Evolutionary conservation across 2,113 vertebrate genomes (phyloP).

Genomic region (Semicossyphus pulcher): DNA sequence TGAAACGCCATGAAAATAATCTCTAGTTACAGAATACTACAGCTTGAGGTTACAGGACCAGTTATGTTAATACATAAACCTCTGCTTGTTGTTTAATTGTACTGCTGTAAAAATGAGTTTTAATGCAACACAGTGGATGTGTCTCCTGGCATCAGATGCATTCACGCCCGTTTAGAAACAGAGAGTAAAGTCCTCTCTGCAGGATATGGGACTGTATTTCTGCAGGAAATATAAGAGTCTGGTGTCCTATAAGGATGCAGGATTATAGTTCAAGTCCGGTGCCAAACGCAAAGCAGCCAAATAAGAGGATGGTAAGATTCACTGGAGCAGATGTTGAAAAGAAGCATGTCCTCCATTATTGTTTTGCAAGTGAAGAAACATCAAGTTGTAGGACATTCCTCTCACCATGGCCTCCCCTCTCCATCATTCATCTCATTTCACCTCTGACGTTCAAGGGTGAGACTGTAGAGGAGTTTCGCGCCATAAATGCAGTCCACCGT

Average conservation of each 20-base stretch:
- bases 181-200: not conserved
- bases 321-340: not conserved
- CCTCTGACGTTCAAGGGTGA: slow-evolving; percentile 17
- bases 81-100: not conserved
- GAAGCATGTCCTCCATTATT: not conserved
- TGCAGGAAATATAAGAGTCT: not conserved
- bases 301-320: not conserved
- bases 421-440: slow-evolving; percentile 17
- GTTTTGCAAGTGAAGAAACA: not conserved
- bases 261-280: not conserved
- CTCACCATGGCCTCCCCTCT: not conserved
- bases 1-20: too few relatives aligned
- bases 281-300: not conserved
- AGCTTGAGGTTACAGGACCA: not conserved
- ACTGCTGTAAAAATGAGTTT: slow-evolving; percentile 6
- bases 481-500: slow-evolving; percentile 36
- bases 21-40: too few relatives aligned
- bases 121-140: not conserved
- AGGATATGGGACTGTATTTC: not conserved
- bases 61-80: not conserved
- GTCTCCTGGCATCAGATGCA: not conserved
- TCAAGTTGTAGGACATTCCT: not conserved
- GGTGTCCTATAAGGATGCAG: not conserved
- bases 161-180: not conserved
- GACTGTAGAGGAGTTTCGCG: not conserved